Conservation (phyloP, 2,888 invertebrate genomes). For the Rhopalosiphum nymphaeae region DNA sequence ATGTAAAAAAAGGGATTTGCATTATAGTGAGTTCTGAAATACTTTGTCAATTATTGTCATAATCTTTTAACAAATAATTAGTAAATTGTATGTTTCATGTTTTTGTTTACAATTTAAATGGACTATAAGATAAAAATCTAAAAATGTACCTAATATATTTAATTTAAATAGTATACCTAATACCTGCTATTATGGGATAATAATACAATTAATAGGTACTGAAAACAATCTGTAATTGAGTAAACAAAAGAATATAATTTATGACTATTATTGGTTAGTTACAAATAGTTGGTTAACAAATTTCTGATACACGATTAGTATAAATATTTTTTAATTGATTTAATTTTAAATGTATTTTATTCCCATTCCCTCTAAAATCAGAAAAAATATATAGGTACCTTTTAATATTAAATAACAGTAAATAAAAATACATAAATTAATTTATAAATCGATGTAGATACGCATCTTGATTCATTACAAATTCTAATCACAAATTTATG, state of each 20-base stretch:
- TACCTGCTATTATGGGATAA: background rate
- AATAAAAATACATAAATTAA: background rate
- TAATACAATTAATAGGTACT: background rate
- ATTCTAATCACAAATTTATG: constrained; percentile 34
- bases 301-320: background rate
- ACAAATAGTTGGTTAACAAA: background rate
- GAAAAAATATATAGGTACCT: background rate
- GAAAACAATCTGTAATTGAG: background rate
- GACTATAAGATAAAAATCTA: background rate
- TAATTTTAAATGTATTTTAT: background rate
- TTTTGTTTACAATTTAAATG: background rate
- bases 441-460: background rate
- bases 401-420: background rate
- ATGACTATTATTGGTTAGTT: background rate
- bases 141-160: background rate
- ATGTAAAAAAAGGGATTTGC: background rate
- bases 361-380: background rate
- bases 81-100: background rate
- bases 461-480: background rate
- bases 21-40: background rate
- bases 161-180: background rate
- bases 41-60: background rate
- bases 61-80: background rate
- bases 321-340: background rate
- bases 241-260: background rate